Evolutionary conservation across 1,140 invertebrate species (phyloP), one percentile per base, ranked within the genome.

Genomic region (Proales similis): DNA sequence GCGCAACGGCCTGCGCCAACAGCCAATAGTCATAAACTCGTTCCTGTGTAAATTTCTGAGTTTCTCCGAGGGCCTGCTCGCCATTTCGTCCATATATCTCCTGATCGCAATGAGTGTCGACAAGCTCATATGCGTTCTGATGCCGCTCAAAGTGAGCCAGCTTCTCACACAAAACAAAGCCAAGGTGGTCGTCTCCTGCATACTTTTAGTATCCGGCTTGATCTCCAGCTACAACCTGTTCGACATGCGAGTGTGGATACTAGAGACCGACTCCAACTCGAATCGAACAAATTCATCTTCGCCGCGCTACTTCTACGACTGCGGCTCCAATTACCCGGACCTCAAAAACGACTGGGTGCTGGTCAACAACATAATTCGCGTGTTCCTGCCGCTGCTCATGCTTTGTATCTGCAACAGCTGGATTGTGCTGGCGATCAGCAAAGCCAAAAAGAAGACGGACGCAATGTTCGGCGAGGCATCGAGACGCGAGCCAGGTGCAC

Each of bases 31-130:
- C 19, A 42, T 57, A 14, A 57, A 19, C 20, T 42, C 36, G 4
- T 42, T 57, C 22, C n/a, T 57, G n/a, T 57, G 51, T 17, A 39
- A 57, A 42, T 42, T 57, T 57, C 45, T 57, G 17, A 42, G 51
- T 26, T 57, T 57, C 32, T 42, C 51, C 14, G 51, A 57, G 30
- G 39, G 36, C 3, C 45, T 17, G 19, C 45, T 4, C 26, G 51
- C 51, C 6, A 57, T 57, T 26, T 57, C 33, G 3, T 39, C 51
- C 3, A 57, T 57, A 42, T 57, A 57, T 24, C 29, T 57, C 12
- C 20, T 57, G 12, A 57, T 57, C 12, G 51, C 51, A 1, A 57
- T 57, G 51, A 57, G 51, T 9, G 19, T 57, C 19, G 51, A 57
- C 17, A 57, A 57, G 19, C 32, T 57, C 7, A 42, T 57, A 29